Percentiles rank a stretch among this genome's conserved stretches.
Conservation (phyloP, 2,888 invertebrate genomes). For the Hypolimnas misippus region DNA sequence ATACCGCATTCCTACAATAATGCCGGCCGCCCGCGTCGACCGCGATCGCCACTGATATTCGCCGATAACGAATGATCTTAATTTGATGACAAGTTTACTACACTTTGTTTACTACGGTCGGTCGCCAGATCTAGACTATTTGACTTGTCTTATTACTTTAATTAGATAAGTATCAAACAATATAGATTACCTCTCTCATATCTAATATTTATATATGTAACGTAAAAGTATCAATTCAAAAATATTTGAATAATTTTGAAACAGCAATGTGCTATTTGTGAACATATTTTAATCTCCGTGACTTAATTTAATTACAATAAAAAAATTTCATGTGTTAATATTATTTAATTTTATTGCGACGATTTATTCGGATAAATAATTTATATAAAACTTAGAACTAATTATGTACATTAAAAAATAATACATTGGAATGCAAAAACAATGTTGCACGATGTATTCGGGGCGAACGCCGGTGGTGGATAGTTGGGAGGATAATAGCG, state of each 20-base stretch:
- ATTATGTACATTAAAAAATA: no score
- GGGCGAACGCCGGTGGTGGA: slow-evolving; percentile 50
- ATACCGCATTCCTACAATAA: slow-evolving; percentile 50
- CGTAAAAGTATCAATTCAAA: neutral
- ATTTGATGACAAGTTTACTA: slow-evolving; percentile 46
- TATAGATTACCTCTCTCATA: neutral
- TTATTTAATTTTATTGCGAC: no score
- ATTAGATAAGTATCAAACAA: neutral
- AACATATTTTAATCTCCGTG: no score
- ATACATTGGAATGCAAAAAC: no score
- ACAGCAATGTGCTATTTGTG: no score
- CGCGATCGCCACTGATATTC: slow-evolving; percentile 45
- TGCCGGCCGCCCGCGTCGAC: slow-evolving; percentile 46
- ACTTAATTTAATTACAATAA: no score
- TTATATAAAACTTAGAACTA: no score
- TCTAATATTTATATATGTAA: neutral
- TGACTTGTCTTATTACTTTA: neutral
- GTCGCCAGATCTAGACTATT: slow-evolving; percentile 26
- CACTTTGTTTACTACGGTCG: slow-evolving; percentile 41
- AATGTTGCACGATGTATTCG: slow-evolving; percentile 48
- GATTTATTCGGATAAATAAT: no score
- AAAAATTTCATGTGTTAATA: no score
- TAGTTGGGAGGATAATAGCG: slow-evolving; percentile 47
- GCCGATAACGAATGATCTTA: slow-evolving; percentile 56
- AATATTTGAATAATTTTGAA: no score